A percentile compares a stretch with the other conserved stretches of the same genome.
phyloP scores from a whole-genome alignment of 2,797 vertebrate species.

The Hemitrygon akajei region DNA sequence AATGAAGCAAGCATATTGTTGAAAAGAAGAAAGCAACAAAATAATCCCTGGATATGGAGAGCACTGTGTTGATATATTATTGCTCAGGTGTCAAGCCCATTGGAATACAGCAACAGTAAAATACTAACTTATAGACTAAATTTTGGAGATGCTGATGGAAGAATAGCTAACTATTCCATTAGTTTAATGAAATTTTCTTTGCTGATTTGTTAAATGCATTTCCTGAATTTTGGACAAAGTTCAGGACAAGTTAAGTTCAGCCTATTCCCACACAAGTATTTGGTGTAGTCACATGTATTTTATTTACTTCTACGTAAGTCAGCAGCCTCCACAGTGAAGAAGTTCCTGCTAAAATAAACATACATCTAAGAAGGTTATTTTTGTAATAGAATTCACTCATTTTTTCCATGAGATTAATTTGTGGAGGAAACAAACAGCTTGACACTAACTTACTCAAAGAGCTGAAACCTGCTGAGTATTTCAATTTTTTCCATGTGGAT shows the following conservation, averaged over 20 bases:
- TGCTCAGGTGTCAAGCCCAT: constrained; percentile 46
- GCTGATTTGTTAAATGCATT: constrained; percentile 15
- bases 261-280: neutral
- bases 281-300: neutral
- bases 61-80: constrained; percentile 53
- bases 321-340: neutral
- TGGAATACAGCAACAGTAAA: constrained; percentile 45
- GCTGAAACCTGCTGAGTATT: no score
- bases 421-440: neutral
- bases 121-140: neutral
- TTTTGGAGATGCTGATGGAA: constrained; percentile 9
- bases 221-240: constrained; percentile 15
- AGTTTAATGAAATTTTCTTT: neutral
- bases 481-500: no score
- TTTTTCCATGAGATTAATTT: neutral
- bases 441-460: no score
- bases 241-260: neutral
- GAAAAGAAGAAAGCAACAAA: constrained; percentile 61
- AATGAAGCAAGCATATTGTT: constrained; percentile 51
- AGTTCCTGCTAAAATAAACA: neutral
- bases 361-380: neutral
- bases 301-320: neutral
- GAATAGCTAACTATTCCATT: neutral
- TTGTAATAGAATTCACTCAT: neutral
- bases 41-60: constrained; percentile 57